These are phyloP conservation scores for Dendroctonus valens DNA, from an alignment of 1,140 invertebrate species.

Conservation along the genomic window DNA sequence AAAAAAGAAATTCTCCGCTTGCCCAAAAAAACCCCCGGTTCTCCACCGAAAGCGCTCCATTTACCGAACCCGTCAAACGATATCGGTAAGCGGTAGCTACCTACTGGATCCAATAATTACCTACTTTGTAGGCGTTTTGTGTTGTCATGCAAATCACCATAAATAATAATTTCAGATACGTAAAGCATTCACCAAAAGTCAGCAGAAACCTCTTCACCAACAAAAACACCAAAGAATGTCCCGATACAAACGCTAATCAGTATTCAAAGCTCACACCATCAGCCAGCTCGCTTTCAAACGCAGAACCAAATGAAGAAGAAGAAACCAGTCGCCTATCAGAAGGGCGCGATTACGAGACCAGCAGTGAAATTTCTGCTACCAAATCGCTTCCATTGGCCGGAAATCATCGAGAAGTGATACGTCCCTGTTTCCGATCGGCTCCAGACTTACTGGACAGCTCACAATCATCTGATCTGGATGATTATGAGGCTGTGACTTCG, in stretches of 20 bases:
- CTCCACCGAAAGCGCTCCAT: constrained; percentile 9
- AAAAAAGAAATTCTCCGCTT: constrained; percentile 26
- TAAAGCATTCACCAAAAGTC: constrained; percentile 44
- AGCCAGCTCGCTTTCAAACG: constrained; percentile 20
- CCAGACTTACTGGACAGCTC: constrained; percentile 35
- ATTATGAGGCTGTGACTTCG: constrained; percentile 31
- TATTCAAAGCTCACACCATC: constrained; percentile 42
- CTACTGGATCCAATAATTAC: background rate
- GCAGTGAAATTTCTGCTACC: constrained; percentile 29
- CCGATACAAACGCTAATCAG: constrained; percentile 41
- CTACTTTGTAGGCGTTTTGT: background rate
- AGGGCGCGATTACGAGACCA: constrained; percentile 22
- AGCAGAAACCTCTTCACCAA: constrained; percentile 47
- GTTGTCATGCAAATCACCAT: background rate
- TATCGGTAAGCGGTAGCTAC: constrained; percentile 1
- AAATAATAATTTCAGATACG: constrained; percentile 26
- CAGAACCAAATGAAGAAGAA: constrained; percentile 31
- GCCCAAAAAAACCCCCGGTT: constrained; percentile 25
- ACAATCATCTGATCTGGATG: constrained; percentile 19
- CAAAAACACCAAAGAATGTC: constrained; percentile 37
- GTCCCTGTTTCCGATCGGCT: constrained; percentile 33
- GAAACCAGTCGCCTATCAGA: constrained; percentile 23
- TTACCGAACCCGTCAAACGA: constrained; percentile 23
- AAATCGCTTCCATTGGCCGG: constrained; percentile 22
- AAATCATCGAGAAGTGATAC: constrained; percentile 2